phyloP scores from a whole-genome alignment of 2,797 vertebrate species.

The Sebastes umbrosus region DNA sequence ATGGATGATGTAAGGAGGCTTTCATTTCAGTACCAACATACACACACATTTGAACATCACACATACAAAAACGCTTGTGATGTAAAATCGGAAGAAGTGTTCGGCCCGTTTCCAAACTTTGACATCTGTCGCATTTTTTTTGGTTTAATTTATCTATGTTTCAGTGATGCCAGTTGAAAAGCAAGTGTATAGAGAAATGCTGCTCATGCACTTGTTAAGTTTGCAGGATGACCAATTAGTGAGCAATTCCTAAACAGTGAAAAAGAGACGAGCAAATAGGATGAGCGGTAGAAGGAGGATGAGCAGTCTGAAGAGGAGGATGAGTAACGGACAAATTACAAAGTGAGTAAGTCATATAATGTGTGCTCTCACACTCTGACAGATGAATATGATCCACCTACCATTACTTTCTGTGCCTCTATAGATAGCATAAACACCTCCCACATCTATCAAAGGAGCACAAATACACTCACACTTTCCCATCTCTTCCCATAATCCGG shows the following conservation, averaged over 20 bases:
- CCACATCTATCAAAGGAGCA: conserved; percentile 32
- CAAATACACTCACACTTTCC: background rate
- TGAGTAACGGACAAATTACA: conserved; percentile 13
- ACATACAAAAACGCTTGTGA: conserved; percentile 7
- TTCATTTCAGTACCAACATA: background rate
- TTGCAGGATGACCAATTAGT: conserved; percentile 36
- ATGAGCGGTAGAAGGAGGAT: background rate
- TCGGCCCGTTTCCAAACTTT: background rate
- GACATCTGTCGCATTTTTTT: background rate
- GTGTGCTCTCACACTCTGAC: background rate
- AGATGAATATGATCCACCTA: background rate
- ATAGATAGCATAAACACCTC: conserved; percentile 18
- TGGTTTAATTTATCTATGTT: background rate
- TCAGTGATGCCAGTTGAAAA: background rate
- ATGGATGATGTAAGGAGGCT: background rate
- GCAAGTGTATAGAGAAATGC: background rate
- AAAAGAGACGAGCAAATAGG: background rate
- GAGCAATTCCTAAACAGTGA: background rate
- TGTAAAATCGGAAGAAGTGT: background rate
- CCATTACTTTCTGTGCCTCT: conserved; percentile 1
- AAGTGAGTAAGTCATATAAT: conserved; percentile 1
- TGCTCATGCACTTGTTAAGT: background rate
- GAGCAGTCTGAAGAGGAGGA: background rate
- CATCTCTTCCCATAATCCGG: conserved; percentile 40
- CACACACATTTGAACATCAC: conserved; percentile 4